These are phyloP conservation scores for Sisyra terminalis DNA, from an alignment of 2,888 invertebrate genomes.

Conservation along the genomic window DNA sequence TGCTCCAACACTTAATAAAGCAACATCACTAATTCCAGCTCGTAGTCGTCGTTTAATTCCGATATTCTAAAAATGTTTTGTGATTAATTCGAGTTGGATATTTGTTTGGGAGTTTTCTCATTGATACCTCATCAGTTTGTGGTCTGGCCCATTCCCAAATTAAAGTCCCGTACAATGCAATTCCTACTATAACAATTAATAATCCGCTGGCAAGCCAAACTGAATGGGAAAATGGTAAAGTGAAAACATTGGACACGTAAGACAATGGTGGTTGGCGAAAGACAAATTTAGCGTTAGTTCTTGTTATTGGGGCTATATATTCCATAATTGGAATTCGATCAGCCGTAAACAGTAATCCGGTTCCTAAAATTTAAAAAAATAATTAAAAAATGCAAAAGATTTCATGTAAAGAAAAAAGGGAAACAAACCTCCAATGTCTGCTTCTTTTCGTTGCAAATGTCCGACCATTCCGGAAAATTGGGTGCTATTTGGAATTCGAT, in stretches of 20 bases:
- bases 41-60: not conserved
- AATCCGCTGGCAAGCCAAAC: slow-evolving; percentile 44
- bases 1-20: slow-evolving; percentile 28
- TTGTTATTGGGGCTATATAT: slow-evolving; percentile 36
- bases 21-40: slow-evolving; percentile 14
- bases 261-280: slow-evolving; percentile 50
- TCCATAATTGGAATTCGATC: slow-evolving; percentile 27
- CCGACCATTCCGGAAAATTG: slow-evolving; percentile 42
- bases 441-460: slow-evolving; percentile 31
- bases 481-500: slow-evolving; percentile 27
- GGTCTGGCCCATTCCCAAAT: slow-evolving; percentile 23
- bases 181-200: slow-evolving; percentile 29
- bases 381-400: not conserved
- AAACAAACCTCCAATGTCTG: slow-evolving; percentile 35
- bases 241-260: slow-evolving; percentile 46
- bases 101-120: no score
- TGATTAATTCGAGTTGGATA: no score
- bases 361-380: slow-evolving; percentile 20
- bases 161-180: slow-evolving; percentile 31
- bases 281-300: slow-evolving; percentile 37
- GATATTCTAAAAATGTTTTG: no score
- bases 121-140: not conserved
- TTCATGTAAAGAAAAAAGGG: no score
- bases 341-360: slow-evolving; percentile 23
- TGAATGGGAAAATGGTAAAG: slow-evolving; percentile 39